These are phyloP conservation scores for Crossocerus cetratus DNA, from an alignment of 2,888 invertebrate genomes.

Conservation along the genomic window DNA sequence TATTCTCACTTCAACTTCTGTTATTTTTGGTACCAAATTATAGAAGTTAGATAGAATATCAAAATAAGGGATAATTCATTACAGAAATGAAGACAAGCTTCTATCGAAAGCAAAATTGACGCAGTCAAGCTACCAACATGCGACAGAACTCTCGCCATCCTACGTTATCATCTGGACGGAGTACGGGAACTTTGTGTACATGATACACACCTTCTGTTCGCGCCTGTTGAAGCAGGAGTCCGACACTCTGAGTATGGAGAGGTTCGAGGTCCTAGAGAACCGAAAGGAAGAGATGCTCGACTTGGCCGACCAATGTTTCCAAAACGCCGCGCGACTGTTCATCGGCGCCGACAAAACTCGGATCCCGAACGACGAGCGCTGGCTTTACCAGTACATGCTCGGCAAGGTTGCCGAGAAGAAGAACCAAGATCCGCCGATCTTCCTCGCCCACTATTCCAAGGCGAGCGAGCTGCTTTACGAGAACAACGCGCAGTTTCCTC, in stretches of 20 bases:
- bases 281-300: constrained; percentile 89
- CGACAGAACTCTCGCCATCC: constrained; percentile 86
- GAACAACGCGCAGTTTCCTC: constrained; percentile 90
- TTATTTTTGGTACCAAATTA: too few species aligned
- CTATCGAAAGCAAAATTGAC: constrained; percentile 85
- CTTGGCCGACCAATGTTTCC: constrained; percentile 88
- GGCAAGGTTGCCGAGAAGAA: constrained; percentile 96
- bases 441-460: constrained; percentile 88
- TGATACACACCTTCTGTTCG: constrained; percentile 93
- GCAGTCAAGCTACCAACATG: constrained; percentile 88
- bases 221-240: constrained; percentile 89
- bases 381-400: constrained; percentile 97
- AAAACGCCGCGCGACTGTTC: constrained; percentile 82
- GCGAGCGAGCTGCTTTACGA: constrained; percentile 88
- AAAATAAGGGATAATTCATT: constrained; percentile 4
- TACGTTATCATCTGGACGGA: constrained; percentile 92
- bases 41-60: too few species aligned
- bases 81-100: constrained; percentile 81
- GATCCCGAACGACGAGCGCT: constrained; percentile 87
- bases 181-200: constrained; percentile 93
- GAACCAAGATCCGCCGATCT: constrained; percentile 85
- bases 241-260: constrained; percentile 85
- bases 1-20: too few species aligned
- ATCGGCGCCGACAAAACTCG: constrained; percentile 79
- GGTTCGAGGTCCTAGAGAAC: constrained; percentile 85